Percentiles rank a stretch among this genome's conserved stretches.
These are phyloP conservation scores for Silurus meridionalis DNA, from an alignment of 2,113 vertebrate genomes.

Conservation along the genomic window DNA sequence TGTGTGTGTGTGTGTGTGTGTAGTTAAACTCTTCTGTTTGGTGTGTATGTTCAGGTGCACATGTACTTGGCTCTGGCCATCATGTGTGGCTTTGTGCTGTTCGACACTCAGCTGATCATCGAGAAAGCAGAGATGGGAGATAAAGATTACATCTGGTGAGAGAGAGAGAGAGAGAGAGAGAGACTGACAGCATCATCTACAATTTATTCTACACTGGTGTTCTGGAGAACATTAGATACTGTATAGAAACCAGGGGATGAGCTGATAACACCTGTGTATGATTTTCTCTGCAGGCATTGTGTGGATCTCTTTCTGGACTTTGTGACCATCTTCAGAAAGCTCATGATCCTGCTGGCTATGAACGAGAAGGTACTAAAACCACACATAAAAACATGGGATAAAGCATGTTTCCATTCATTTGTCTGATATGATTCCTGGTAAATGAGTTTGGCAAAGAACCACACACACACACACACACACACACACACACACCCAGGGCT, in stretches of 20 bases:
- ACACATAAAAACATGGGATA: neutral
- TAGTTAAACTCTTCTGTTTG: neutral
- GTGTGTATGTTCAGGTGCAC: conserved; percentile 75
- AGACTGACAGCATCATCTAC: no score
- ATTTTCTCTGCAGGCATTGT: conserved; percentile 78
- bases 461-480: no score
- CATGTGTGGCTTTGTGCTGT: conserved; percentile 96
- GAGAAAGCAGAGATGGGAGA: conserved; percentile 95
- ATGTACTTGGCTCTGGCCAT: conserved; percentile 87
- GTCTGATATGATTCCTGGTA: neutral
- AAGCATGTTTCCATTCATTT: neutral
- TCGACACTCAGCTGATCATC: conserved; percentile 97
- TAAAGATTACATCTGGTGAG: conserved; percentile 97
- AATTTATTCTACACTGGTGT: no score
- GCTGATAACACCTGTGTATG: neutral
- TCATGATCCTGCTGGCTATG: conserved; percentile 92
- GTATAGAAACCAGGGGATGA: neutral
- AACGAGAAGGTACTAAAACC: conserved; percentile 81
- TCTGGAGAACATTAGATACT: no score
- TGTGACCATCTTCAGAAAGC: conserved; percentile 92
- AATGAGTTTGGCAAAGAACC: no score
- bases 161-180: conserved; percentile 47
- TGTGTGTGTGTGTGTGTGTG: neutral
- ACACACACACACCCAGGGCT: no score
- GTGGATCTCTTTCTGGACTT: conserved; percentile 94